Base-by-base conservation (phyloP, 2,797 vertebrate species). In the Lepilemur septentrionalis region DNA sequence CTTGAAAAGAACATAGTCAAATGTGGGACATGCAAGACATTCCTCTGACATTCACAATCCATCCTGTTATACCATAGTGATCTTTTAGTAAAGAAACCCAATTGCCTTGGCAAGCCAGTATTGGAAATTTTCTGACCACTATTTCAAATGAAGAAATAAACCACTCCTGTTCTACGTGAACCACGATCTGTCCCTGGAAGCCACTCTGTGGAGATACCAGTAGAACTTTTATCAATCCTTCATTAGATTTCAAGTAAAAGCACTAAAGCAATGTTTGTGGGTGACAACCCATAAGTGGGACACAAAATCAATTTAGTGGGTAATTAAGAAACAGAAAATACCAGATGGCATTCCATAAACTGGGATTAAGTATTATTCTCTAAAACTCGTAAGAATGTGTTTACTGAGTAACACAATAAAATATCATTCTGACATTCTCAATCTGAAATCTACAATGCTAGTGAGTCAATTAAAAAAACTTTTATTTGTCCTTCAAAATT, bases 131-230 rank as follows among this genome's bases (percentile, higher is more conserved):
- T 99, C 99, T 0, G 99, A 99, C 93, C 99, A 99, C 96, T 99
- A 99, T 97, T 99, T 98, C 0, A 99, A 99, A 67, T 79, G 46
- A 17, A 61, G 95, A 28, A 98, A 97, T 97, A 98, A 96, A 59
- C 98, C 98, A 0, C 94, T 99, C 92, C 93, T 98, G 55, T 99
- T 99, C 94, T 99, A 98, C 0, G 97, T 98, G 91, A 99, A 99
- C 98, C 99, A 99, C 0, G 98, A 99, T 94, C 98, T 99, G 98
- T 78, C 48, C 86, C 97, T 99, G 98, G 99, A 99, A 97, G 97
- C 98, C 0, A 30, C 67, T 6, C 41, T 22, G 52, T 5, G 32
- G 32, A 57, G 7, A 18, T 2, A n/a, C 7, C 55, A 38, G 69
- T 23, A 73, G n/a, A 48, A 38, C 20, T 10, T 30, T 10, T 7